A percentile compares a stretch with the other conserved stretches of the same genome.
These are phyloP conservation scores for Mechanitis mazaeus DNA, from an alignment of 2,888 invertebrate species.

Conservation along the genomic window DNA sequence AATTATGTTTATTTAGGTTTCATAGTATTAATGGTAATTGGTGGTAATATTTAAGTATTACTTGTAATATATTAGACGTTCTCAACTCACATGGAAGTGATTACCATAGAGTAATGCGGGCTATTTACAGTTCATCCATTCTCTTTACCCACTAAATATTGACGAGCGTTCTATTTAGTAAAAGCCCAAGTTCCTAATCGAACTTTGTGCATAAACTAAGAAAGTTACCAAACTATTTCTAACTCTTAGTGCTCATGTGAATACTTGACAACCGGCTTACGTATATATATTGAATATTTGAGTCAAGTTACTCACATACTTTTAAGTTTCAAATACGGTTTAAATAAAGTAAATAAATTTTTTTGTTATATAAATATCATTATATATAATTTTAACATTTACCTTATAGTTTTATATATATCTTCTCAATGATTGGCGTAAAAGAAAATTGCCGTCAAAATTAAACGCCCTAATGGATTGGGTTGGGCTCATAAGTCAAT, in stretches of 20 bases:
- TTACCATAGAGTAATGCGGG: conserved; percentile 5
- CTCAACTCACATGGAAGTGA: neutral
- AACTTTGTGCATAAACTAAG: conserved; percentile 28
- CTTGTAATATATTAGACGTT: too few relatives aligned
- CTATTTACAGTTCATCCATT: conserved; percentile 3
- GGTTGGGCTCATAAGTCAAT: conserved; percentile 8
- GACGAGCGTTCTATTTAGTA: conserved; percentile 28
- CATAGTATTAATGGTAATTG: too few relatives aligned
- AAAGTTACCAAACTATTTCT: conserved; percentile 31
- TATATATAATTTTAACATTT: too few relatives aligned
- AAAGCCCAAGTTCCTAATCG: conserved; percentile 32
- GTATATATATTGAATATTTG: conserved; percentile 23
- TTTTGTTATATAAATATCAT: too few relatives aligned
- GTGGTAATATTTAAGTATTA: too few relatives aligned
- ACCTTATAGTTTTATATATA: neutral
- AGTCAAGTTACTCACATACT: conserved; percentile 7
- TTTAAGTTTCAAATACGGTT: neutral
- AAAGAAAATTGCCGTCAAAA: conserved; percentile 7
- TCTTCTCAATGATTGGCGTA: neutral
- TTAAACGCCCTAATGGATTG: conserved; percentile 8
- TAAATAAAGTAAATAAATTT: too few relatives aligned
- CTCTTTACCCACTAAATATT: conserved; percentile 26
- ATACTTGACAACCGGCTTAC: conserved; percentile 22
- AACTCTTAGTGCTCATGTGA: conserved; percentile 24
- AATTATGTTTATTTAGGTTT: too few relatives aligned